Base-by-base conservation (phyloP, 2,888 invertebrate species). In the Drosophila differens region DNA sequence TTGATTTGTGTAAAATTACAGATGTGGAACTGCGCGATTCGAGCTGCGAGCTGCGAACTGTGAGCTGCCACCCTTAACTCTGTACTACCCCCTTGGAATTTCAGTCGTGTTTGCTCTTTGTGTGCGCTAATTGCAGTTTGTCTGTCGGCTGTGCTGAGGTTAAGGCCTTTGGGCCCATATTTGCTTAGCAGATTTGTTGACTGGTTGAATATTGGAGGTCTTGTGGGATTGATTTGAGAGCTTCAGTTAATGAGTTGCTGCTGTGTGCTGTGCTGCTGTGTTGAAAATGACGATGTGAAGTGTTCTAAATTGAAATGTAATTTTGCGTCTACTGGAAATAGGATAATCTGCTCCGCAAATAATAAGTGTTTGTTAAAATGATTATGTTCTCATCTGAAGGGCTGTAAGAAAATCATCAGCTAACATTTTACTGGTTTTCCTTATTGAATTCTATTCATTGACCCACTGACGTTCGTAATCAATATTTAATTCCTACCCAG, bases 111-210 rank as follows among this genome's bases (percentile, higher is more conserved):
- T 89, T 81, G 86, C 75, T 66, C 73, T 69, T 83, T 74, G 85
- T 70, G 70, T 74, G 76, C 76, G 67, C 79, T 84, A 86, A 84
- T 84, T 84, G 89, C 84, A 86, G 79, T 86, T 85, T 81, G 86
- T 70, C 77, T 74, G 66, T 61, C 57, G 60, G 39, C 62, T 67
- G 35, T 51, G 25, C 54, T 51, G 73, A 74, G 74, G 70, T 69
- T 83, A 64, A 65, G 72, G 64, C 68, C 62, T 64, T 74, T 57
- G 66, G 72, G 69, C 54, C 28, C 35, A 64, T 76, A 70, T 89
- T 88, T 81, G 78, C 74, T 64, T 62, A 74, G 67, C 73, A 58
- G 64, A 78, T 74, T 81, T 70, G 73, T 75, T 70, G 70, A 81
- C 75, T 72, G 74, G 65, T 60, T 74, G 37, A 67, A 64, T 64